These are phyloP conservation scores for Passer montanus DNA, from an alignment of 2,113 vertebrate species.

Conservation along the genomic window DNA sequence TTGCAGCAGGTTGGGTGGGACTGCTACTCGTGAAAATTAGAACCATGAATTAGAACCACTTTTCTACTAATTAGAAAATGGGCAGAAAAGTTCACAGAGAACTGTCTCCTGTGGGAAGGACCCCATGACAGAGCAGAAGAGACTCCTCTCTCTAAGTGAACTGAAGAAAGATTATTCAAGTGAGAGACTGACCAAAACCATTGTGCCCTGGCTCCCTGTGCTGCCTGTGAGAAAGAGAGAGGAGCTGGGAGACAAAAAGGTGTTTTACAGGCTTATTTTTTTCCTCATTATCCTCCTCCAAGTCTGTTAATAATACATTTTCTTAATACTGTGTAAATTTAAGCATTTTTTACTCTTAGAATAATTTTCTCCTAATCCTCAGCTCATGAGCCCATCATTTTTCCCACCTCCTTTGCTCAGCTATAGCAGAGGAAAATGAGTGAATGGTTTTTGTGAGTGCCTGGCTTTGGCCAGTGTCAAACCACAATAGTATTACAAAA, in stretches of 20 bases:
- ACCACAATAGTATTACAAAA: not conserved
- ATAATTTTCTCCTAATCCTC: not conserved
- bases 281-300: not conserved
- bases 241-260: not conserved
- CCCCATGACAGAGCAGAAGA: rapidly evolving
- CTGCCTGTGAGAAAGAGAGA: not conserved
- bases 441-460: not conserved
- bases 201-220: rapidly evolving
- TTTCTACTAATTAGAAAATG: too few species aligned
- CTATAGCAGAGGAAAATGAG: not conserved
- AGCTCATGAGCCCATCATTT: rapidly evolving
- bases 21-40: not conserved
- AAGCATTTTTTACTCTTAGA: not conserved
- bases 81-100: not conserved
- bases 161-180: too few species aligned
- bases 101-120: not conserved
- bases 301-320: not conserved
- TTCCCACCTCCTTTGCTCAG: not conserved
- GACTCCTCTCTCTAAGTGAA: not conserved
- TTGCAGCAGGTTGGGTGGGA: not conserved
- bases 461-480: not conserved
- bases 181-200: not conserved
- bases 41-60: not conserved
- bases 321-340: too few species aligned
- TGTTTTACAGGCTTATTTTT: not conserved